Evolutionary conservation across 2,113 vertebrate species (phyloP).

Genomic region (Apteryx owenii): DNA sequence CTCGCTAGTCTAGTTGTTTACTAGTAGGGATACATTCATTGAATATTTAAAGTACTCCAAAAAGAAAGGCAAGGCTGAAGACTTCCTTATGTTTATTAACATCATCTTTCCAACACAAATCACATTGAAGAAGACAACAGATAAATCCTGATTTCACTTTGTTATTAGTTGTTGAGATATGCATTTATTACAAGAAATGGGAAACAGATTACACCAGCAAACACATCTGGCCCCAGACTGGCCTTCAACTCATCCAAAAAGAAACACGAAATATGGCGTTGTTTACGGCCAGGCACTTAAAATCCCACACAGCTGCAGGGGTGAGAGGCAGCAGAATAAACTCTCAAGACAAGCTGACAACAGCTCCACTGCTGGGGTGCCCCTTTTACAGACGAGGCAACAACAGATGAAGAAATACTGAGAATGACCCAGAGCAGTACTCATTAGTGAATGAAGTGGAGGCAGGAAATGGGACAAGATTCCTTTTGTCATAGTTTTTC

Average conservation of each 20-base stretch:
- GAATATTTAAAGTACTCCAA: slow-evolving; percentile 7
- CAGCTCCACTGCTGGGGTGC: slow-evolving; percentile 44
- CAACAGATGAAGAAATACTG: slow-evolving; percentile 70
- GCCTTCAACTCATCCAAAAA: slow-evolving; percentile 45
- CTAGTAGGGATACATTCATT: not conserved
- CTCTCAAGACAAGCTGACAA: slow-evolving; percentile 52
- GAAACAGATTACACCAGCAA: slow-evolving; percentile 51
- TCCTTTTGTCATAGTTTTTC: slow-evolving; percentile 60
- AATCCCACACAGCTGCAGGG: slow-evolving; percentile 36
- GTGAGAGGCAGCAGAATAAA: slow-evolving; percentile 55
- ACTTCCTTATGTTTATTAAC: slow-evolving; percentile 18
- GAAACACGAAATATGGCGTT: slow-evolving; percentile 10
- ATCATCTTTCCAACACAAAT: slow-evolving; percentile 33
- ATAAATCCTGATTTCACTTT: slow-evolving; percentile 33
- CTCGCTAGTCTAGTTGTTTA: not conserved
- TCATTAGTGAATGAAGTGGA: slow-evolving; percentile 47
- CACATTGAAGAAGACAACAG: slow-evolving; percentile 19
- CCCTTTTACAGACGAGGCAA: slow-evolving; percentile 58
- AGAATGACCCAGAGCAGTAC: slow-evolving; percentile 37
- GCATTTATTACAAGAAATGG: slow-evolving; percentile 58
- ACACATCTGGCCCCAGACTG: slow-evolving; percentile 50
- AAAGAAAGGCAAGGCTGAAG: not conserved
- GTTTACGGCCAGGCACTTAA: slow-evolving; percentile 49
- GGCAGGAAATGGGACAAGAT: slow-evolving; percentile 52
- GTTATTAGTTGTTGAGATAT: slow-evolving; percentile 50